A percentile compares a stretch with the other conserved stretches of the same genome.
These are phyloP conservation scores for Falcaria lacertinaria DNA, from an alignment of 2,888 invertebrate genomes.

Conservation along the genomic window DNA sequence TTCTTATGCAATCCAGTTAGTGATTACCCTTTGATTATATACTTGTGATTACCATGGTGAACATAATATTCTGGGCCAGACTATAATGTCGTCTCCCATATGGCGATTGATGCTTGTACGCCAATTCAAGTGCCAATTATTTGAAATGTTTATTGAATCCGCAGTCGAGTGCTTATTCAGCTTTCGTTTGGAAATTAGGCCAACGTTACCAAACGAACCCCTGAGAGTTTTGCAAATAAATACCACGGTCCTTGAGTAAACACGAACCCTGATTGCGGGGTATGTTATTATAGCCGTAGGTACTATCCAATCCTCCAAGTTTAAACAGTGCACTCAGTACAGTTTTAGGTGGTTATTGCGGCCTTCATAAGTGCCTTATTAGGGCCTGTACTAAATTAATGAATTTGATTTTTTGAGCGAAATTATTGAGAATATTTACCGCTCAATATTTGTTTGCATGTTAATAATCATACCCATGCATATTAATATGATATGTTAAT, in stretches of 20 bases:
- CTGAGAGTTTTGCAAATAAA: conserved; percentile 68
- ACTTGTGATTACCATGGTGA: too few relatives aligned
- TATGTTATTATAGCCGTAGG: conserved; percentile 18
- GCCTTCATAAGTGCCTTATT: too few relatives aligned
- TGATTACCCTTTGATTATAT: too few relatives aligned
- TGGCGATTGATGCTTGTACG: not conserved
- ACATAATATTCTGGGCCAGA: too few relatives aligned
- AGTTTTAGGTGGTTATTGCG: too few relatives aligned
- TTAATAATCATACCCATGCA: not conserved
- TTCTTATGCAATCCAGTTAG: too few relatives aligned
- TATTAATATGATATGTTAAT: not conserved
- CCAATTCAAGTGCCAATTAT: conserved; percentile 24
- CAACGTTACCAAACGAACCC: conserved; percentile 44
- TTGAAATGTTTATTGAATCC: conserved; percentile 47
- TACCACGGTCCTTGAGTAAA: conserved; percentile 56
- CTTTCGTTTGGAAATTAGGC: conserved; percentile 60
- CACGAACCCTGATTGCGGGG: conserved; percentile 51
- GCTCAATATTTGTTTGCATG: too few relatives aligned
- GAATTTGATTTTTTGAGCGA: too few relatives aligned
- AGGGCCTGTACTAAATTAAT: too few relatives aligned
- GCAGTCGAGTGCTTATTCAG: conserved; percentile 62
- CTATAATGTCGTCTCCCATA: too few relatives aligned
- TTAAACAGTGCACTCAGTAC: conserved; percentile 3
- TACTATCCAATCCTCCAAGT: conserved; percentile 3
- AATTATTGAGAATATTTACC: too few relatives aligned